phyloP scores from a whole-genome alignment of 2,113 vertebrate species.

The Dunckerocampus dactyliophorus region DNA sequence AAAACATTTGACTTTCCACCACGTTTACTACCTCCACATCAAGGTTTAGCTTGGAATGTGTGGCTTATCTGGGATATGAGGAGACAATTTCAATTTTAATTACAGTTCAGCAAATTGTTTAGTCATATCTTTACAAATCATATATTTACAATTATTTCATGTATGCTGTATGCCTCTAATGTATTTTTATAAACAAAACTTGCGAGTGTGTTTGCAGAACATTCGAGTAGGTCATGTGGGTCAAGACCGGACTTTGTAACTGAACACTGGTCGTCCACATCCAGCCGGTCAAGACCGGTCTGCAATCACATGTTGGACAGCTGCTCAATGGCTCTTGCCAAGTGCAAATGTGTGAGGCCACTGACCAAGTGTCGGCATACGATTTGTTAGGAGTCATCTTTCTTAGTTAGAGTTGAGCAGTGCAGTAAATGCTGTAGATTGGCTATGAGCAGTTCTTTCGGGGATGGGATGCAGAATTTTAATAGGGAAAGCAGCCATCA shows the following conservation, averaged over 20 bases:
- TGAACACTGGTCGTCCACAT: neutral
- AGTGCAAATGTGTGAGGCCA: neutral
- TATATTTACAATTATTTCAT: too few species aligned
- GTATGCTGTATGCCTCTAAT: too few species aligned
- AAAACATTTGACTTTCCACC: too few species aligned
- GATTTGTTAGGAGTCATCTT: constrained; percentile 7
- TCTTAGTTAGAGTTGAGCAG: constrained; percentile 19
- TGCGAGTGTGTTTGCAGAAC: neutral
- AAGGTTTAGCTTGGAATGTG: too few species aligned
- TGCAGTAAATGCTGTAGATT: constrained; percentile 28
- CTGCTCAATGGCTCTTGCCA: neutral
- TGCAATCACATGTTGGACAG: constrained; percentile 11
- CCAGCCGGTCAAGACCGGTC: constrained; percentile 6
- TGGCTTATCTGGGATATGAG: too few species aligned
- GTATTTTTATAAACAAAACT: neutral
- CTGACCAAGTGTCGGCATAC: neutral
- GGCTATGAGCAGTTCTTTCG: constrained; percentile 17
- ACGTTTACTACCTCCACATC: too few species aligned
- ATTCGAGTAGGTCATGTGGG: constrained; percentile 1
- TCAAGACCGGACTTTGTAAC: neutral
- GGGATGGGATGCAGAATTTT: constrained; percentile 14
- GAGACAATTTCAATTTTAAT: too few species aligned
- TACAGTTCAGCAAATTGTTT: too few species aligned
- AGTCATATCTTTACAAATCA: too few species aligned
- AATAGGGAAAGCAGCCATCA: constrained; percentile 40